These are phyloP conservation scores for Chydorus sphaericus DNA, from an alignment of 2,888 invertebrate genomes.

Conservation along the genomic window DNA sequence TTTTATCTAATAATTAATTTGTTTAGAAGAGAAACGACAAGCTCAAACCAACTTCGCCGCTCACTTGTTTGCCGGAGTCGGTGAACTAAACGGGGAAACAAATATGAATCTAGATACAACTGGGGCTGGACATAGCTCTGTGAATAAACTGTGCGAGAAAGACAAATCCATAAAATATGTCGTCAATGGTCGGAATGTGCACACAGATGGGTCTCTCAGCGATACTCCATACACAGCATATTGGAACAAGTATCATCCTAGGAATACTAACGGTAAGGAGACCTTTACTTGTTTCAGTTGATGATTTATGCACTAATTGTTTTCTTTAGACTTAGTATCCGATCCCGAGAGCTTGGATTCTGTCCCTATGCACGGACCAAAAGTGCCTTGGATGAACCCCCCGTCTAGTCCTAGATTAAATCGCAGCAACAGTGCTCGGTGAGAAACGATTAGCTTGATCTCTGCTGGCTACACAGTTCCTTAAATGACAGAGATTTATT, in stretches of 20 bases:
- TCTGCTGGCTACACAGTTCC: neutral
- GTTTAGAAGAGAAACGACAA: neutral
- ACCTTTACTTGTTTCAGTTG: neutral
- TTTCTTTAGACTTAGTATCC: conserved; percentile 1
- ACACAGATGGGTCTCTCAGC: conserved; percentile 54
- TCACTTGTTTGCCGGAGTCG: conserved; percentile 13
- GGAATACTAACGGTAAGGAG: conserved; percentile 49
- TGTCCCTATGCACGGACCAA: neutral
- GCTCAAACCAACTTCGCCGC: conserved; percentile 16
- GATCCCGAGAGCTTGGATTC: conserved; percentile 10
- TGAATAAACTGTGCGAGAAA: conserved; percentile 16
- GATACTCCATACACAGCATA: conserved; percentile 33
- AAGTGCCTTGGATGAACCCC: conserved; percentile 8
- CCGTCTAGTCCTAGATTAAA: conserved; percentile 44
- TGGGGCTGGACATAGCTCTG: neutral
- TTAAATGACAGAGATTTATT: neutral
- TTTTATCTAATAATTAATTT: neutral
- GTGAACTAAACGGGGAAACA: conserved; percentile 9
- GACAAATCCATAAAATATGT: conserved; percentile 21
- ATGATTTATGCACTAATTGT: neutral
- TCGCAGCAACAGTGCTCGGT: conserved; percentile 87
- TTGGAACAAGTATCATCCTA: conserved; percentile 30
- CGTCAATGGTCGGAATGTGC: conserved; percentile 17
- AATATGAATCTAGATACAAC: conserved; percentile 8
- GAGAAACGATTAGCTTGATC: neutral